Evolutionary conservation across 2,797 vertebrate genomes (phyloP), one percentile per base, ranked within the genome.

Genomic region (Chelmon rostratus): DNA sequence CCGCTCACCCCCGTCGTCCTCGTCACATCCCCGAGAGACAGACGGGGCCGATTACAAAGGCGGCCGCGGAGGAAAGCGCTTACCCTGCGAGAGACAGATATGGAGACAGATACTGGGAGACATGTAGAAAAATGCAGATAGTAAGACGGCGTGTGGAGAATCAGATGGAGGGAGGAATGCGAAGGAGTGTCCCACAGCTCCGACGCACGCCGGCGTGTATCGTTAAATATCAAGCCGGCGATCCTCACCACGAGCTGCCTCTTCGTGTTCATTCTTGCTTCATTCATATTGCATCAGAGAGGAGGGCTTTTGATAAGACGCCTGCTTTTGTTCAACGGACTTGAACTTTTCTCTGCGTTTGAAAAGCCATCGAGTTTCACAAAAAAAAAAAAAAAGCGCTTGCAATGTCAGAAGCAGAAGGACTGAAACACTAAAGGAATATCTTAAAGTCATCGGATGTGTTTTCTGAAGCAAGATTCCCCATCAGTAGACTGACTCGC

Each of bases 221-320:
- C 33, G 61, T 74, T 85, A 42, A 50, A 47, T 47, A 49, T 44
- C 4, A 57, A 76, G 63, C 44, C 69, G 21, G 68, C 23, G 73
- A 65, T 66, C 75, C 63, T 66, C 57, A 61, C 37, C 8, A 3
- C 35, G 38, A 58, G 38, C 50, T 3, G 37, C 28, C 68, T 73
- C 25, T 73, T 89, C 78, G 15, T 84, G 86, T 88, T 84, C 72
- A 2, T 59, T 86, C 77, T 58, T 70, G 78, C 77, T 72, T 80
- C 54, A 2, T 74, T 87, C 46, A 47, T 70, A 44, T 81, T 54
- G 53, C 61, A 66, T 81, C 71, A 50, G 35, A 64, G 61, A 71
- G 63, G 33, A 65, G 31, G 8, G 35, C 47, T 52, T 81, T 81
- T 63, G 49, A 59, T 58, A 58, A 71, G 46, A 73, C 73, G 35